phyloP scores from a whole-genome alignment of 2,888 invertebrate genomes.

The Acleris holmiana region DNA sequence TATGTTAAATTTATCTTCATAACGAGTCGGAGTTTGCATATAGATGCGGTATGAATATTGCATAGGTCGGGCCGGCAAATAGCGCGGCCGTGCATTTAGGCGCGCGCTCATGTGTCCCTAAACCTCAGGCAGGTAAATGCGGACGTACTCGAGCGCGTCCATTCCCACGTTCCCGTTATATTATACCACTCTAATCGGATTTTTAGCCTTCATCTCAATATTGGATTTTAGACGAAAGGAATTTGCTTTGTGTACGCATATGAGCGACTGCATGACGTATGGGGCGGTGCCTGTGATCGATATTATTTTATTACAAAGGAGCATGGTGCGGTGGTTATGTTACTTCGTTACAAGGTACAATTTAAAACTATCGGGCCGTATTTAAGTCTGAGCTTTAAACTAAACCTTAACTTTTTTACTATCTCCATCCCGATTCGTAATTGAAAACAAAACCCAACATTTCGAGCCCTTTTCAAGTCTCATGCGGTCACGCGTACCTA shows the following conservation, averaged over 20 bases:
- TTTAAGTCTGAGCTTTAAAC: too few relatives aligned
- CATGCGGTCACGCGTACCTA: too few relatives aligned
- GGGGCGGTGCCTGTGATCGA: too few relatives aligned
- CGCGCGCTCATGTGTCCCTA: conserved; percentile 27
- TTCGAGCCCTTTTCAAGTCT: too few relatives aligned
- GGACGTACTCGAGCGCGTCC: conserved; percentile 11
- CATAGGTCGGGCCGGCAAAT: conserved; percentile 25
- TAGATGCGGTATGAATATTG: conserved; percentile 33
- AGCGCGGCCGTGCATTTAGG: conserved; percentile 30
- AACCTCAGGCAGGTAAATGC: conserved; percentile 25
- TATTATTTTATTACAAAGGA: too few relatives aligned
- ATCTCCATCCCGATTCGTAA: too few relatives aligned
- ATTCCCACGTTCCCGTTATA: conserved; percentile 21
- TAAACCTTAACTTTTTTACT: too few relatives aligned
- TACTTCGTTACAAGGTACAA: too few relatives aligned
- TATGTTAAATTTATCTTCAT: conserved; percentile 32
- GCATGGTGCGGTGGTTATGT: too few relatives aligned
- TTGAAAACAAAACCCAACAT: too few relatives aligned
- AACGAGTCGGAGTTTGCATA: conserved; percentile 31
- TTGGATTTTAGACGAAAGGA: neutral
- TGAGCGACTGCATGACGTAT: neutral
- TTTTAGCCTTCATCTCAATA: conserved; percentile 24
- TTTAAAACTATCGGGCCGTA: too few relatives aligned
- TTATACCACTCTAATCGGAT: conserved; percentile 33
- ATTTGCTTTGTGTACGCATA: neutral